These are phyloP conservation scores for Mechanitis messenoides DNA, from an alignment of 2,888 invertebrate genomes.

Conservation along the genomic window DNA sequence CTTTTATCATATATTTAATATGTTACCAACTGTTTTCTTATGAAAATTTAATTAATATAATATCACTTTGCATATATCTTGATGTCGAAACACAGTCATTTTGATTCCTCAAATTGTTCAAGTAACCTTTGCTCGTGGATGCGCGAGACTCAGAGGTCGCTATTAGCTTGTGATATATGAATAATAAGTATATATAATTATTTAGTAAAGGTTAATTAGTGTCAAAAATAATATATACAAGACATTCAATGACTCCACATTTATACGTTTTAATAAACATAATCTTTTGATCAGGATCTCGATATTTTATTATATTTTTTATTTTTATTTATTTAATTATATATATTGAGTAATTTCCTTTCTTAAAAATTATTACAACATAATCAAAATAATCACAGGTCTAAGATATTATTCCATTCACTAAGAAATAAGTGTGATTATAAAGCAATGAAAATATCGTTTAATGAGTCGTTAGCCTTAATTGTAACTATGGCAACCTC, in stretches of 20 bases:
- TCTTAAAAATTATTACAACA: not conserved
- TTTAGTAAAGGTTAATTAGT: conserved; percentile 12
- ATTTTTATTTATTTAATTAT: no score
- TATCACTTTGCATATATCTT: conserved; percentile 9
- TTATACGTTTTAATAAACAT: no score
- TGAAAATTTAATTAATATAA: conserved; percentile 6
- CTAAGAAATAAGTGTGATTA: conserved; percentile 15
- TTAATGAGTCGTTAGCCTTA: conserved; percentile 34
- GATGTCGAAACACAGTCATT: conserved; percentile 44
- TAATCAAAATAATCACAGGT: conserved; percentile 6
- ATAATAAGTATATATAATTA: conserved; percentile 14
- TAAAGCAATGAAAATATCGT: conserved; percentile 17
- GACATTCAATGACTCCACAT: no score
- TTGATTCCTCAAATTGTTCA: conserved; percentile 52
- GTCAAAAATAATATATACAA: not conserved
- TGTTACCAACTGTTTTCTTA: not conserved
- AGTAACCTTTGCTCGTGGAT: conserved; percentile 49
- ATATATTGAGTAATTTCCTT: no score
- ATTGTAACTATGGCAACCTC: conserved; percentile 22
- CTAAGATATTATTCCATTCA: conserved; percentile 15
- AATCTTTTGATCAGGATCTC: no score
- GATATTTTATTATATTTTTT: no score
- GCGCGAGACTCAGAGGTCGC: conserved; percentile 23
- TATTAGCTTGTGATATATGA: conserved; percentile 20
- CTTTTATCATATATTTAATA: not conserved